phyloP scores from a whole-genome alignment of 30 jellyfish, hydroid and myxozoan species.

The Aurelia aurita complex sp. Pacific region DNA sequence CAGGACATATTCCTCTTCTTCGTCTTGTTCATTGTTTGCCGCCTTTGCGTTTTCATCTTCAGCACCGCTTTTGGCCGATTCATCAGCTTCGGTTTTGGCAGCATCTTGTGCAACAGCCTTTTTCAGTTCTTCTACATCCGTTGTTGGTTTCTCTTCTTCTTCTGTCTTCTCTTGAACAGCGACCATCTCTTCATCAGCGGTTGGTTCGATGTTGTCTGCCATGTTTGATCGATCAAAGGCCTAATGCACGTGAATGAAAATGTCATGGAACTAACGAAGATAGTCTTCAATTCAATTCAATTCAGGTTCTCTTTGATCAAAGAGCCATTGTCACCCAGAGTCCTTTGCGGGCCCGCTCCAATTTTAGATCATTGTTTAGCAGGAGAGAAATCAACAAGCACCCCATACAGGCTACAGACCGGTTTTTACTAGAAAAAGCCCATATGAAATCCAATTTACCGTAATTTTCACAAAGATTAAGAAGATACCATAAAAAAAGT shows the following conservation, averaged over 20 bases:
- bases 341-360: too few relatives aligned
- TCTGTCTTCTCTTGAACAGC: slow-evolving; percentile 15
- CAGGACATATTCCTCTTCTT: slow-evolving; percentile 70
- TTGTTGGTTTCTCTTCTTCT: slow-evolving; percentile 36
- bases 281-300: too few relatives aligned
- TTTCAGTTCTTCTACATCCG: slow-evolving; percentile 42
- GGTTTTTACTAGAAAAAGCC: too few relatives aligned
- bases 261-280: too few relatives aligned
- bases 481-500: too few relatives aligned
- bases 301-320: too few relatives aligned
- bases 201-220: slow-evolving; percentile 58
- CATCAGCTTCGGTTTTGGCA: slow-evolving; percentile 4
- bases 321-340: too few relatives aligned
- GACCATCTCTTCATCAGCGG: slow-evolving; percentile 54
- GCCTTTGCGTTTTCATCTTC: slow-evolving; percentile 48
- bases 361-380: too few relatives aligned
- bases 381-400: too few relatives aligned
- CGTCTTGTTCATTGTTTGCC: slow-evolving; percentile 48
- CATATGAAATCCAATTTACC: too few relatives aligned
- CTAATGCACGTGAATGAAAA: slow-evolving; percentile 23
- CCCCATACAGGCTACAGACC: too few relatives aligned
- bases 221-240: slow-evolving; percentile 39
- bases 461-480: too few relatives aligned
- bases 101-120: slow-evolving; percentile 49
- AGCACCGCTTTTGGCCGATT: slow-evolving; percentile 8